Percentiles rank a stretch among this genome's conserved stretches.
Conservation (phyloP, 2,113 vertebrate genomes). For the Engystomops pustulosus region DNA sequence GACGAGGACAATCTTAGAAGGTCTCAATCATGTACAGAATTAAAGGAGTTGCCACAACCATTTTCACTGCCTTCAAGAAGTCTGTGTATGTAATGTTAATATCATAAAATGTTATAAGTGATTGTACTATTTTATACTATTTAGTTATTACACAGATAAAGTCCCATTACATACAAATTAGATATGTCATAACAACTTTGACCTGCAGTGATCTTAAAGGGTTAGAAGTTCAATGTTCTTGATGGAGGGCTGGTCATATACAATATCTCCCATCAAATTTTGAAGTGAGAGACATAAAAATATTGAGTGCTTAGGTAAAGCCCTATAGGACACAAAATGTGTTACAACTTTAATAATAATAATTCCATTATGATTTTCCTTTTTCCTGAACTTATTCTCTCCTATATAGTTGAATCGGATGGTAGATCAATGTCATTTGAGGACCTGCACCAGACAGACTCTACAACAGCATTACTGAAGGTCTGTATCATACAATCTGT, state of each 20-base stretch:
- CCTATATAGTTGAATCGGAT: conserved; percentile 4
- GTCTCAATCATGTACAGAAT: conserved; percentile 24
- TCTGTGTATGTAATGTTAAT: neutral
- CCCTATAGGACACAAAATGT: too few species aligned
- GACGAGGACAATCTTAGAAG: neutral
- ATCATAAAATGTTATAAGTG: neutral
- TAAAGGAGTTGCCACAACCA: neutral
- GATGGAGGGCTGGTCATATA: too few species aligned
- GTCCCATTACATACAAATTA: too few species aligned
- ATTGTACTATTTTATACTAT: neutral
- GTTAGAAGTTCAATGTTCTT: too few species aligned
- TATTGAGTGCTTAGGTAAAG: too few species aligned
- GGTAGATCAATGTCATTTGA: conserved; percentile 74
- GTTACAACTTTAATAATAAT: too few species aligned
- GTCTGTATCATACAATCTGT: conserved; percentile 61
- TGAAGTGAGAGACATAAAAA: too few species aligned
- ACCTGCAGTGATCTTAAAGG: too few species aligned
- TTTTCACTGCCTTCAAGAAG: neutral
- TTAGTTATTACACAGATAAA: neutral
- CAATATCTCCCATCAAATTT: too few species aligned
- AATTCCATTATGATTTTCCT: too few species aligned
- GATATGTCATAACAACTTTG: too few species aligned
- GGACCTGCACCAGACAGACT: conserved; percentile 75
- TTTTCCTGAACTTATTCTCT: too few species aligned
- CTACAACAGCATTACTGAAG: conserved; percentile 67